Evolutionary conservation across 2,797 vertebrate genomes (phyloP).

Genomic region (Pipistrellus nathusii): DNA sequence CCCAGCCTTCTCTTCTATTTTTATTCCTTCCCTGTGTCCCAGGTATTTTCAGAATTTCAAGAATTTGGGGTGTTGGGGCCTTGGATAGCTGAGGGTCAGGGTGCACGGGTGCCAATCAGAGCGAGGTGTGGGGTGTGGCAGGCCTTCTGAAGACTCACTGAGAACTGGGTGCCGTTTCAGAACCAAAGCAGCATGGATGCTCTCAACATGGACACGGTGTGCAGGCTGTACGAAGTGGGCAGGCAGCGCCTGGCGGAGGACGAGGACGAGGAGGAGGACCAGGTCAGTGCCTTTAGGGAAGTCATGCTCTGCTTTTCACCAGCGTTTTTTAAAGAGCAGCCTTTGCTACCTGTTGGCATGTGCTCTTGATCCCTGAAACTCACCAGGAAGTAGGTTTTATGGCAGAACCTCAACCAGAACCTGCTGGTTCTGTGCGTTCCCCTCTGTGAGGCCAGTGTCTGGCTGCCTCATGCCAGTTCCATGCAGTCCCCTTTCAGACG

Average conservation of each 20-base stretch:
- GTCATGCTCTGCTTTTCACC: not conserved
- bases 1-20: not conserved
- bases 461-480: not conserved
- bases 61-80: not conserved
- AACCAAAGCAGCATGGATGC: constrained; percentile 96
- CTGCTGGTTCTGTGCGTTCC: not conserved
- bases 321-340: not conserved
- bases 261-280: constrained; percentile 99
- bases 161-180: constrained; percentile 84
- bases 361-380: constrained; percentile 20
- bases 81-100: constrained; percentile 20
- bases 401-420: not conserved
- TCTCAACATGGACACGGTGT: constrained; percentile 98
- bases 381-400: constrained; percentile 1
- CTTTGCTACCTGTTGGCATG: not conserved
- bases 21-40: not conserved
- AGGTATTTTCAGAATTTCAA: constrained; percentile 24
- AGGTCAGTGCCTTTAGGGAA: constrained; percentile 89
- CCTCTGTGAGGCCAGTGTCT: not conserved
- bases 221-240: constrained; percentile 97
- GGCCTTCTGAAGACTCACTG: constrained; percentile 48
- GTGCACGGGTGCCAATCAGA: not conserved
- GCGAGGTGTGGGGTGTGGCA: not conserved
- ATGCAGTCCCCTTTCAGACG: not conserved
- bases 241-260: constrained; percentile 98